A percentile compares a stretch with the other conserved stretches of the same genome.
These are phyloP conservation scores for Catharus fuscescens DNA, from an alignment of 2,113 vertebrate genomes.

Conservation along the genomic window DNA sequence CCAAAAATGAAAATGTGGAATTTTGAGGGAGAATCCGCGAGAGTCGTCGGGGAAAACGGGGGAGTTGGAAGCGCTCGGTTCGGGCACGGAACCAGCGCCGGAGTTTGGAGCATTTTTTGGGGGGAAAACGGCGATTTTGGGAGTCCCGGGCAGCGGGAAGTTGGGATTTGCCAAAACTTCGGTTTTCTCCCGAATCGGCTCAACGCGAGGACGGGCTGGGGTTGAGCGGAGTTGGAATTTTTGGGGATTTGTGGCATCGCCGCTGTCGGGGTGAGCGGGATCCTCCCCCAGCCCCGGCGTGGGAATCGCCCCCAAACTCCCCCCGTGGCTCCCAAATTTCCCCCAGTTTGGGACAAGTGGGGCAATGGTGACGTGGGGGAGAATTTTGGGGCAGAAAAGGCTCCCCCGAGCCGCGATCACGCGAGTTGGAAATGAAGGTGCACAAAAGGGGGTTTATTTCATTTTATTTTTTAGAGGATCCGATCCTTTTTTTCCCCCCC, in stretches of 20 bases:
- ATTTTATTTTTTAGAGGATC: not conserved
- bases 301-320: not conserved
- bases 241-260: not conserved
- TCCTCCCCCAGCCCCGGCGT: rapidly evolving
- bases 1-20: not conserved
- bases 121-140: rapidly evolving
- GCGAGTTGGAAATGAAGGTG: conserved; percentile 55
- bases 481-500: not conserved
- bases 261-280: rapidly evolving
- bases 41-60: not conserved
- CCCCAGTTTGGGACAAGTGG: not conserved
- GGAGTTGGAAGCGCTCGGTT: not conserved
- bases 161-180: not conserved
- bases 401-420: not conserved
- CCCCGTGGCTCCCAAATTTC: not conserved
- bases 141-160: not conserved
- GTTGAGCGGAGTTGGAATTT: not conserved
- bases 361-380: not conserved
- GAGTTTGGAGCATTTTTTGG: rapidly evolving
- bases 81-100: not conserved
- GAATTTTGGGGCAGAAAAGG: not conserved
- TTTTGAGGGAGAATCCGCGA: not conserved
- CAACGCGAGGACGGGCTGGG: not conserved
- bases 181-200: no score
- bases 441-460: conserved; percentile 21